Evolutionary conservation across 2,888 invertebrate species (phyloP).

Genomic region (Nomada ferruginata): DNA sequence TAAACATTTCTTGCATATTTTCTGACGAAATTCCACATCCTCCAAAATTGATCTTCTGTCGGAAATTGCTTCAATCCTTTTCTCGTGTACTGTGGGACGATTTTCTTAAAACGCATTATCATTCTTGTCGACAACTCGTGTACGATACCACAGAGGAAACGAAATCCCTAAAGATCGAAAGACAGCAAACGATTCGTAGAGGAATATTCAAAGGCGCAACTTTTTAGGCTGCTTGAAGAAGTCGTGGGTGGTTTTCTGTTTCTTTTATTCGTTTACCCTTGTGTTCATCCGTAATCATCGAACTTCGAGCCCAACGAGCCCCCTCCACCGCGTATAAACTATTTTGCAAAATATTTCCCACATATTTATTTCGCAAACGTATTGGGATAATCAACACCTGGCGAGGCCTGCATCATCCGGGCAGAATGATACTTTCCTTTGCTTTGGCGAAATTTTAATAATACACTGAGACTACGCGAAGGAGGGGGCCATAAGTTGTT

Average conservation of each 20-base stretch:
- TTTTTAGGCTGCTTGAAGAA: slow-evolving; percentile 17
- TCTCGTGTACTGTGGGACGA: background rate
- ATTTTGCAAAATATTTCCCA: background rate
- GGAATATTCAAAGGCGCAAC: slow-evolving; percentile 5
- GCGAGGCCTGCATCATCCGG: too few relatives aligned
- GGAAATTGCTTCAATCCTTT: background rate
- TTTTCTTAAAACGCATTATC: background rate
- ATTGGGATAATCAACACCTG: background rate
- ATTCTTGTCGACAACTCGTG: background rate
- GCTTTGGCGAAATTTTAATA: background rate
- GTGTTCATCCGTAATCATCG: slow-evolving; percentile 12
- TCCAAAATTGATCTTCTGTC: too few relatives aligned
- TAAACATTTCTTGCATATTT: too few relatives aligned
- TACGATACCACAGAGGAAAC: background rate
- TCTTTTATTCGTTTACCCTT: slow-evolving; percentile 19
- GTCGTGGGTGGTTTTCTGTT: slow-evolving; percentile 19
- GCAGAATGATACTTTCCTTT: background rate
- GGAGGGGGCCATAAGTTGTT: slow-evolving; percentile 26
- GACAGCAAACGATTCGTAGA: background rate
- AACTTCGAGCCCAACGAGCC: slow-evolving; percentile 10
- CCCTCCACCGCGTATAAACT: slow-evolving; percentile 25
- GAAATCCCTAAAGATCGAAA: background rate
- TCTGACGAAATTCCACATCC: too few relatives aligned
- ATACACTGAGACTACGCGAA: slow-evolving; percentile 11
- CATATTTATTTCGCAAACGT: background rate